These are phyloP conservation scores for Galeopsomyia nigrocyanea DNA, from an alignment of 2,888 invertebrate species.

Conservation along the genomic window DNA sequence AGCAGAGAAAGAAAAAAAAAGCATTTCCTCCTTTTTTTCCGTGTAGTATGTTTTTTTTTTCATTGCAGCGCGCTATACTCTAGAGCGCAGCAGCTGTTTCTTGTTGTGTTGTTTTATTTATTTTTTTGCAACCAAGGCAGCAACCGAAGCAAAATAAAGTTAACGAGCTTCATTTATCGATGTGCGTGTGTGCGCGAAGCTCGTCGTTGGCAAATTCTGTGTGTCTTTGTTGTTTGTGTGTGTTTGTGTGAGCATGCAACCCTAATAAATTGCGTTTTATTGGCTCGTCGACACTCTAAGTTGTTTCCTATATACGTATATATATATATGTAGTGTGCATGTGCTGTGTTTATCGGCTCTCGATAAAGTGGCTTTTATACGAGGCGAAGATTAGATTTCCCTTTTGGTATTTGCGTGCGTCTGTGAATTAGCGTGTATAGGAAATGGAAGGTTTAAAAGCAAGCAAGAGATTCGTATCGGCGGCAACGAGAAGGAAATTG, in stretches of 20 bases:
- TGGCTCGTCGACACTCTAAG: slow-evolving; percentile 25
- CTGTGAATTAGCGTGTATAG: background rate
- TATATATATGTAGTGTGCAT: background rate
- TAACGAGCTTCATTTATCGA: slow-evolving; percentile 40
- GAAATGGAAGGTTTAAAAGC: no score
- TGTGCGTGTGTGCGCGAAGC: slow-evolving; percentile 1
- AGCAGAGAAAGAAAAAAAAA: no score
- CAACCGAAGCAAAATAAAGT: slow-evolving; percentile 27
- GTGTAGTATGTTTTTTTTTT: background rate
- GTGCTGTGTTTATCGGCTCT: slow-evolving; percentile 13
- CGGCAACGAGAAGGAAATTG: no score
- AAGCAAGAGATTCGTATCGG: no score
- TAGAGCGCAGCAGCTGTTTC: background rate
- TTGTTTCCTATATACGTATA: background rate
- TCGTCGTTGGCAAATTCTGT: background rate
- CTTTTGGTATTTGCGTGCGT: background rate
- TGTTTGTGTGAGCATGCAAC: slow-evolving; percentile 1
- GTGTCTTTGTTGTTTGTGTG: background rate
- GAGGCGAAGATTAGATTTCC: slow-evolving; percentile 8
- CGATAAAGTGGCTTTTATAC: slow-evolving; percentile 17
- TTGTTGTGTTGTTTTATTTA: slow-evolving; percentile 1
- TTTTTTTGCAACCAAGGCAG: background rate
- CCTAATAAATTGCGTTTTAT: slow-evolving; percentile 39
- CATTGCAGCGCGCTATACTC: background rate
- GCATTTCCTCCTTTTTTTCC: background rate